Evolutionary conservation across 2,888 invertebrate species (phyloP).

Genomic region (Rapana venosa): DNA sequence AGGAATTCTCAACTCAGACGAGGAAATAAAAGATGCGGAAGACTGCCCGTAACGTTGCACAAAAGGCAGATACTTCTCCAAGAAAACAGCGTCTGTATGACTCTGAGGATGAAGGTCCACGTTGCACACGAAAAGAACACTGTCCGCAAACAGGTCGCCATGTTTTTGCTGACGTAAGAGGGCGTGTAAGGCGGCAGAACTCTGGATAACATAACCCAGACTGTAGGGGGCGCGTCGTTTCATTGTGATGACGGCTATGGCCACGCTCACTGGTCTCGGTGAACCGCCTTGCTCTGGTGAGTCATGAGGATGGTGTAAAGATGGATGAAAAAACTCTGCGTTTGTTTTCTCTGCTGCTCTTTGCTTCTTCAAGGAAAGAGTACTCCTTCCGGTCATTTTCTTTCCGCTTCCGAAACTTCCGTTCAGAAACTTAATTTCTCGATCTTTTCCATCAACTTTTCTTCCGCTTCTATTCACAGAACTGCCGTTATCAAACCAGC

Average conservation of each 20-base stretch:
- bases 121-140: constrained; percentile 69
- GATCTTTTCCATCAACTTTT: too few species aligned
- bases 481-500: too few species aligned
- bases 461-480: too few species aligned
- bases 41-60: constrained; percentile 56
- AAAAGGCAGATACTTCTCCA: constrained; percentile 59
- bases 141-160: constrained; percentile 53
- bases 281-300: neutral
- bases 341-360: neutral
- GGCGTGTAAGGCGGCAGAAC: constrained; percentile 54
- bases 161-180: constrained; percentile 46
- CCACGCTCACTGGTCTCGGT: constrained; percentile 50
- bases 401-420: too few species aligned
- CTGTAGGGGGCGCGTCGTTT: constrained; percentile 55
- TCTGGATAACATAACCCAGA: constrained; percentile 67
- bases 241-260: constrained; percentile 64
- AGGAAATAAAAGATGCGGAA: constrained; percentile 30
- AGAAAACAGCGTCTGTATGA: constrained; percentile 60
- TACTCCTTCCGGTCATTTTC: too few species aligned
- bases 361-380: too few species aligned
- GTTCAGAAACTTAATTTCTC: too few species aligned
- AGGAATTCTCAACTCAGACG: neutral
- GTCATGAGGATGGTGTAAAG: neutral
- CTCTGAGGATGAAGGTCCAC: constrained; percentile 64
- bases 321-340: neutral